Evolutionary conservation across 23 tunicate genomes (phyloP).

Genomic region (Botrylloides violaceus): DNA sequence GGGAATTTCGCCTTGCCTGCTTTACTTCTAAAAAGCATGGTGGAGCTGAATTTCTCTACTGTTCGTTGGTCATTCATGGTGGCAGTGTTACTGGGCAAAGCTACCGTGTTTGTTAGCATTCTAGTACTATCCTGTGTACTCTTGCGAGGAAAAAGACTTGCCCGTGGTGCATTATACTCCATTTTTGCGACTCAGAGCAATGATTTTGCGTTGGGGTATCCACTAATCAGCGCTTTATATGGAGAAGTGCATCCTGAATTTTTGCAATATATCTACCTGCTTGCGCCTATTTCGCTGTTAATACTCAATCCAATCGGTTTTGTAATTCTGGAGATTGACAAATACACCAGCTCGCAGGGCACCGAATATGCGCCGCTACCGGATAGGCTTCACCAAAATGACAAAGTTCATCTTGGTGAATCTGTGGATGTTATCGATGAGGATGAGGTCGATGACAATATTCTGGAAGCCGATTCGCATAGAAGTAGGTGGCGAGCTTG

Average conservation of each 20-base stretch:
- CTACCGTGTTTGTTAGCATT: constrained; percentile 48
- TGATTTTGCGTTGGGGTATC: constrained; percentile 91
- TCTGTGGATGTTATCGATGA: neutral
- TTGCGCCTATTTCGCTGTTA: constrained; percentile 68
- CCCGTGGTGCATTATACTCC: constrained; percentile 56
- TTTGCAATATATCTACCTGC: constrained; percentile 74
- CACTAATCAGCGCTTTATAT: constrained; percentile 70
- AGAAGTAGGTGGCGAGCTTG: neutral
- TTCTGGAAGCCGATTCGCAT: neutral
- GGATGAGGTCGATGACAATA: neutral
- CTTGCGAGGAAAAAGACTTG: constrained; percentile 28
- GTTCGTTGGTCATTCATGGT: constrained; percentile 77
- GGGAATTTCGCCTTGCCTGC: constrained; percentile 83
- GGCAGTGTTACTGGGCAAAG: constrained; percentile 50
- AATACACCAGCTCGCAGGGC: constrained; percentile 30
- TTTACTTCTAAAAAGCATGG: constrained; percentile 75
- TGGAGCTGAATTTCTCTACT: constrained; percentile 60
- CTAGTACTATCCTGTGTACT: constrained; percentile 28
- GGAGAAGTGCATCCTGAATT: constrained; percentile 47
- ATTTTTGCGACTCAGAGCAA: constrained; percentile 89
- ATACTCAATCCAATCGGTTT: constrained; percentile 85
- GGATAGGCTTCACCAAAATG: neutral
- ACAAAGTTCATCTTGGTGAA: neutral
- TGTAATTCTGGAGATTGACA: constrained; percentile 58
- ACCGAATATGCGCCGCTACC: neutral